Base-by-base conservation (phyloP, 2,888 invertebrate genomes). In the Bembecia ichneumoniformis region DNA sequence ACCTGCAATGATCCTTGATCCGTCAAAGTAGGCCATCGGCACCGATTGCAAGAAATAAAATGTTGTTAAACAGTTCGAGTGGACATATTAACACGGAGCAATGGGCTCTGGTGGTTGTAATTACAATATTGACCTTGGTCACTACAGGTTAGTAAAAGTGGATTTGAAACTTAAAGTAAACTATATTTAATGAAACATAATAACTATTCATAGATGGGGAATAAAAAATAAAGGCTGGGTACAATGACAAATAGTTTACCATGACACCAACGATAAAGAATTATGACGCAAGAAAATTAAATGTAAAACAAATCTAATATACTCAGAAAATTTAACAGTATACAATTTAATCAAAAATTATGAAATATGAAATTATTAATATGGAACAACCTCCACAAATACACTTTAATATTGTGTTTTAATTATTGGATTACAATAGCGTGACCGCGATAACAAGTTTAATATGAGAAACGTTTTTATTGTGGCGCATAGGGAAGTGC, bases 131-230 rank as follows among this genome's bases (percentile, higher is more conserved):
- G 62, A 68, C 79, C 57, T 68, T 79, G 54, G 63, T 74, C 56
- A 60, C 68, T 56, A 71, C 75, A 77, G 82, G 82, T 82, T 65
- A 35, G 77, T 73, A 60, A 40, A 44, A 44, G 44, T 44, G 14
- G 44, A 17, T 7, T 44, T 44, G 15, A 16, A 7, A 13, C 35
- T n/a, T 3, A 28, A 28, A 28, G 9, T 28, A 28, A 28, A 20
- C 1, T 20, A 20, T 7, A 20, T 7, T 2, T 20, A 7, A 20
- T 1, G 7, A 20, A 20, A 20, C 5, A 20, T 7, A 7, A 20
- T n/a, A n/a, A 7, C 20, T 7, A 20, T 5, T n/a, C n/a, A n/a
- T n/a, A n/a, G n/a, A n/a, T n/a, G n/a, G n/a, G n/a, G n/a, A n/a
- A n/a, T n/a, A n/a, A n/a, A n/a, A n/a, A n/a, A n/a, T n/a, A n/a